Evolutionary conservation across 2,113 vertebrate species (phyloP), one percentile per base, ranked within the genome.

Genomic region (Eidolon helvum): DNA sequence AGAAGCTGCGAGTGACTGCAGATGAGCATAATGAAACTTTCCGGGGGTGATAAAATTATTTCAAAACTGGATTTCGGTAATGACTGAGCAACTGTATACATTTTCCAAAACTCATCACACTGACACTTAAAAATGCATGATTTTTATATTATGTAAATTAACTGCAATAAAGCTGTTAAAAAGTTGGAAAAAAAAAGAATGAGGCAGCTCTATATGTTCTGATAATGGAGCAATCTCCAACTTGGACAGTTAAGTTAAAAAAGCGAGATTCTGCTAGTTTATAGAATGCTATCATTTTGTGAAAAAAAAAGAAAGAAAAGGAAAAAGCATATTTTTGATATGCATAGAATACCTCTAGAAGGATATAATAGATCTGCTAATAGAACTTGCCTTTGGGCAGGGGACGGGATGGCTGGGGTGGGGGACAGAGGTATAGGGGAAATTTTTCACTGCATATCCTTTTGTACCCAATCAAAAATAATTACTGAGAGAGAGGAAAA

Each of bases 71-170:
- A 55, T 66, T 95, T 94, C 82, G 53, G 35, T 89, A 50, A 82
- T 77, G 28, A 33, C 22, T 72, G 55, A 24, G 75, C 74, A 69
- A 90, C 8, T 79, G 16, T 28, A 68, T 77, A 86, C 10, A 63
- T 90, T 91, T 87, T 94, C 72, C 72, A 55, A 92, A 93, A 85
- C 28, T 79, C 57, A 84, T 87, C 30, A 84, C 21, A 63, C 4
- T 83, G 50, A 79, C 80, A 69, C 45, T 87, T 95, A 55, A 55
- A 90, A 93, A 77, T 61, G 15, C 22, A 83, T 83, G 26, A 50
- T 50, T 87, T 93, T 83, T 68, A 35, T 74, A 85, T 75, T 71
- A 43, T 61, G 14, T 59, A 94, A 78, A 50, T 83, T 83, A 45
- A 85, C 30, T 38, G 61, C 18, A 69, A 63, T 69, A 90, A 90